Evolutionary conservation across 2,797 vertebrate species (phyloP).

Genomic region (Rhynchonycteris naso): DNA sequence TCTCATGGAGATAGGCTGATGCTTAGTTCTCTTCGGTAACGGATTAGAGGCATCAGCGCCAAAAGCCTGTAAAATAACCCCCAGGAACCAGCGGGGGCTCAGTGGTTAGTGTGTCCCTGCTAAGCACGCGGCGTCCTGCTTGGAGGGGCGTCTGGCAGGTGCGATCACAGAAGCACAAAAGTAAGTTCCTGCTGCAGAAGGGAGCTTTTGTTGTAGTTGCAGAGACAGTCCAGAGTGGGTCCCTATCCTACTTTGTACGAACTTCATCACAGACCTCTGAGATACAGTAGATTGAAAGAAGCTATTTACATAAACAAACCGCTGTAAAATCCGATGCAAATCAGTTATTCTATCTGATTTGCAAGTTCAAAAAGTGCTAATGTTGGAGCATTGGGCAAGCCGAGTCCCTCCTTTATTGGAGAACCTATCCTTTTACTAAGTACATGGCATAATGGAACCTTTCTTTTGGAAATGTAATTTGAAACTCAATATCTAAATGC

Average conservation of each 20-base stretch:
- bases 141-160: not conserved
- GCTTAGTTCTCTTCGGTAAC: not conserved
- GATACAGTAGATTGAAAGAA: not conserved
- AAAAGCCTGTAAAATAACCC: not conserved
- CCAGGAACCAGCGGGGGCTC: not conserved
- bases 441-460: not conserved
- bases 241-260: not conserved
- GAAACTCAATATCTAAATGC: not conserved
- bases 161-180: not conserved
- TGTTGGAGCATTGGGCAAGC: not conserved
- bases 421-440: not conserved
- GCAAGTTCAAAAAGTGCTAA: not conserved
- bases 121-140: not conserved
- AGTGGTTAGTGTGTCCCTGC: not conserved
- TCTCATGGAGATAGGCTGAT: not conserved
- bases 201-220: not conserved
- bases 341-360: not conserved
- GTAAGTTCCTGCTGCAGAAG: not conserved
- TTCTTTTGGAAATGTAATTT: constrained; percentile 29
- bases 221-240: not conserved
- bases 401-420: not conserved
- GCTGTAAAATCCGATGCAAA: not conserved
- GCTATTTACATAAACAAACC: not conserved
- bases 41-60: not conserved
- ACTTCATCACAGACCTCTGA: not conserved